Base-by-base conservation (phyloP, 2,113 vertebrate species). In the Cepphus grylle region DNA sequence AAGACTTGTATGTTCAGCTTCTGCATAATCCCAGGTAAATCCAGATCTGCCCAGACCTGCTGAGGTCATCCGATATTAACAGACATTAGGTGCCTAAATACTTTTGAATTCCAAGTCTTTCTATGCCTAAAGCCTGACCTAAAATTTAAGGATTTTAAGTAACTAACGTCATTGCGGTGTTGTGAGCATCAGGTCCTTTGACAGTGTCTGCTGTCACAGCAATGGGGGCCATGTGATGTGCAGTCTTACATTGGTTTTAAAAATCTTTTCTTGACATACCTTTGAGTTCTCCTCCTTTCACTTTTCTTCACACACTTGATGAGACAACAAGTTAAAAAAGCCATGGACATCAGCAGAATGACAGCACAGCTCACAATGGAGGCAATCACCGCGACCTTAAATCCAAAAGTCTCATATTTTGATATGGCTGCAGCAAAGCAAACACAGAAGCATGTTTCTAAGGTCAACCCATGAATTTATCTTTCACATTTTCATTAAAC, bases 281-380 rank as follows among this genome's bases (percentile, higher is more conserved):
- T 99, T 96, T 98, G 94, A 8, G 88, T 91, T 34, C 94, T 97
- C 63, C 71, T 98, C 94, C 86, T 98, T 92, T 99, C 97, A 16
- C 96, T 98, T 61, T 98, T 98, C 96, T 98, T 99, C 73, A 98
- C 88, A 45, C 98, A 99, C 81, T 99, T 98, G 49, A 99, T 92
- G 86, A 99, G 97, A 96, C 99, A 99, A 95, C 99, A 99, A 89
- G 98, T 99, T 95, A 99, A 94, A 98, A 99, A 99, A 85, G 98
- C 98, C 98, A 99, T 77, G 36, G 99, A 99, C 98, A 99, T 99
- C 96, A 99, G 94, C 50, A 99, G 89, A 94, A 99, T 99, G 92
- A 99, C 93, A 21, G 98, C 98, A 6, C 97, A 97, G 98, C 99
- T 99, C 52, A 99, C 96, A 5, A 99, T 98, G 95, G 99, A 99